These are phyloP conservation scores for Jaculus jaculus DNA, from an alignment of 2,113 vertebrate species.

Conservation along the genomic window DNA sequence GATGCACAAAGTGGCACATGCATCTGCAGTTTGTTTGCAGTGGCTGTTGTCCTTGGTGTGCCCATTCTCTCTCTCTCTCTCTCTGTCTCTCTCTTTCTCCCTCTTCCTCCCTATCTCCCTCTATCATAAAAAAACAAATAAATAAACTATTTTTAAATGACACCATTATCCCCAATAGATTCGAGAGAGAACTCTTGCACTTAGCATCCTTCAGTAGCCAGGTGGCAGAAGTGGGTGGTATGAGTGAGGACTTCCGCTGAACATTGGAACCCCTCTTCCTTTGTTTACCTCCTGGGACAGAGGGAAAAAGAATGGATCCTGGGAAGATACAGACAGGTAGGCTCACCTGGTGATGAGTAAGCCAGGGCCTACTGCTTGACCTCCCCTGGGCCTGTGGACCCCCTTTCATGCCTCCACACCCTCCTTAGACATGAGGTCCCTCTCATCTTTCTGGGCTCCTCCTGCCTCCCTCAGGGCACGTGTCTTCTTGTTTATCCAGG, in stretches of 20 bases:
- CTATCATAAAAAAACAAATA: no score
- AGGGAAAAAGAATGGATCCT: background rate
- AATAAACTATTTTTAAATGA: background rate
- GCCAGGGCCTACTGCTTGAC: background rate
- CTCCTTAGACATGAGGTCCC: background rate
- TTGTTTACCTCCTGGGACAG: background rate
- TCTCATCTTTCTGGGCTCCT: background rate
- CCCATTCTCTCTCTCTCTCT: no score
- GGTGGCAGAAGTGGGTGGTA: background rate
- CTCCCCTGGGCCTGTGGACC: background rate
- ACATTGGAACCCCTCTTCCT: background rate
- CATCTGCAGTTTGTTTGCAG: no score
- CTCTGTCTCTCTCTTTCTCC: no score
- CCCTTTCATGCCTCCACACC: background rate
- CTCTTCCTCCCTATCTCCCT: no score
- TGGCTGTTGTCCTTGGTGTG: no score
- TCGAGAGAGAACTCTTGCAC: background rate
- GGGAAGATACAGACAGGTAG: background rate
- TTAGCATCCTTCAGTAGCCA: background rate
- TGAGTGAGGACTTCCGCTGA: no score
- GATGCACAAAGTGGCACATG: no score
- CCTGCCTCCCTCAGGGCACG: background rate
- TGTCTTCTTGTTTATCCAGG: background rate
- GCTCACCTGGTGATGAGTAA: background rate
- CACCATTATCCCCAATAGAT: background rate